Evolutionary conservation across 1,140 invertebrate species (phyloP).

Genomic region (Brachionus rotundiformis): DNA sequence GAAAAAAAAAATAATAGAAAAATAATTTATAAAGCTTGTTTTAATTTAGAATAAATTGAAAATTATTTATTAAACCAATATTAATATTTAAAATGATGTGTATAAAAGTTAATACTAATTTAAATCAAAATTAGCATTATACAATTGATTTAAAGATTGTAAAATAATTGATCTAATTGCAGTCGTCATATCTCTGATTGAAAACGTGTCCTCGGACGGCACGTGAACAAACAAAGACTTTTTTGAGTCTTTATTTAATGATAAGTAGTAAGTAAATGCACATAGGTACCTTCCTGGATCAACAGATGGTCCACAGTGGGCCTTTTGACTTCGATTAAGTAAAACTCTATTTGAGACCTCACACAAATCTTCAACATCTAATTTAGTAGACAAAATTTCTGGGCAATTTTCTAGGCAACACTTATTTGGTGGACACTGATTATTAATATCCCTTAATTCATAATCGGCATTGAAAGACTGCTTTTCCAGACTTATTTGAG

Average conservation of each 20-base stretch:
- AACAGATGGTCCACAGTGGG: conserved; percentile 5
- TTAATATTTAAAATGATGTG: no score
- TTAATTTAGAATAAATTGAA: no score
- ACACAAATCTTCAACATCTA: conserved; percentile 43
- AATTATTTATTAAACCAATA: no score
- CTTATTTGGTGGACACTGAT: not conserved
- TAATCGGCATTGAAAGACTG: conserved; percentile 31
- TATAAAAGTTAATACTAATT: not conserved
- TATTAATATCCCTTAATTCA: not conserved
- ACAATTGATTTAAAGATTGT: conserved; percentile 46
- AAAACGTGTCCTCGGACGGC: conserved; percentile 16
- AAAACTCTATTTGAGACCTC: conserved; percentile 31
- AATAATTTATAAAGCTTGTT: no score
- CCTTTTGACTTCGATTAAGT: not conserved
- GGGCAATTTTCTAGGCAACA: conserved; percentile 9
- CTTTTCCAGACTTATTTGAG: conserved; percentile 48
- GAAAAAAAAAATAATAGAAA: no score
- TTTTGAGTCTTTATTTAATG: not conserved
- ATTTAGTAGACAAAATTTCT: not conserved
- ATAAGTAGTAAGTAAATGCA: conserved; percentile 33
- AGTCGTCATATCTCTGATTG: conserved; percentile 38
- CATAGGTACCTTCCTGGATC: conserved; percentile 44
- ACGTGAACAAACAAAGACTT: conserved; percentile 49
- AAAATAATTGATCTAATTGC: conserved; percentile 48
- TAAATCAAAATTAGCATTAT: conserved; percentile 25